phyloP scores from a whole-genome alignment of 2,113 vertebrate genomes.

The Sceloporus tristichus region DNA sequence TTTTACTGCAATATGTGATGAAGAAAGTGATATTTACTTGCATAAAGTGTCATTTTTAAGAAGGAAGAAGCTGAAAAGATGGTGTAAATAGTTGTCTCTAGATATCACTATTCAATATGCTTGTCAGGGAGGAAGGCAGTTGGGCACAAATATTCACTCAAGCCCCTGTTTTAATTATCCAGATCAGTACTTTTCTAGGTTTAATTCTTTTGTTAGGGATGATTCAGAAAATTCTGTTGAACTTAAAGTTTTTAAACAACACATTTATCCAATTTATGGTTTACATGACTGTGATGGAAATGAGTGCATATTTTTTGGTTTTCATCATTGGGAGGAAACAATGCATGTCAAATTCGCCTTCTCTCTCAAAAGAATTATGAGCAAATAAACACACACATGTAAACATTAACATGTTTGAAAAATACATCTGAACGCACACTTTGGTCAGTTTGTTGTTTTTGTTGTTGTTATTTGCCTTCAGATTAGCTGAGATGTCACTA shows the following conservation, averaged over 20 bases:
- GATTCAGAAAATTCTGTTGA: too few species aligned
- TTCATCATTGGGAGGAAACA: neutral
- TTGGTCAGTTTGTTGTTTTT: neutral
- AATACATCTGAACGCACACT: neutral
- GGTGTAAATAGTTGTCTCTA: neutral
- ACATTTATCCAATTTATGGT: neutral
- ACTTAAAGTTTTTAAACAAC: too few species aligned
- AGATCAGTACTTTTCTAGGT: neutral
- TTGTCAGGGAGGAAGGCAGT: neutral
- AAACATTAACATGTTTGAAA: neutral
- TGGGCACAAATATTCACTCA: neutral
- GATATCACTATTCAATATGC: accelerated
- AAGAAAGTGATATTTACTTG: neutral
- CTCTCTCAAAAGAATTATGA: neutral
- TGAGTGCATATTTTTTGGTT: neutral
- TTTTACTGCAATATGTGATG: neutral
- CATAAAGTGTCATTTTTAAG: accelerated
- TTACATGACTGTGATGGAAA: neutral
- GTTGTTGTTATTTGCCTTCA: too few species aligned
- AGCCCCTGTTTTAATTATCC: neutral
- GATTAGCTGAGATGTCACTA: too few species aligned
- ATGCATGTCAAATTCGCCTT: neutral
- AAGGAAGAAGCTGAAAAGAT: accelerated
- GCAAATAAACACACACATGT: neutral
- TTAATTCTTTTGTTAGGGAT: neutral